Conservation (phyloP, 2,888 invertebrate genomes). For the Ptilodon capucinus region DNA sequence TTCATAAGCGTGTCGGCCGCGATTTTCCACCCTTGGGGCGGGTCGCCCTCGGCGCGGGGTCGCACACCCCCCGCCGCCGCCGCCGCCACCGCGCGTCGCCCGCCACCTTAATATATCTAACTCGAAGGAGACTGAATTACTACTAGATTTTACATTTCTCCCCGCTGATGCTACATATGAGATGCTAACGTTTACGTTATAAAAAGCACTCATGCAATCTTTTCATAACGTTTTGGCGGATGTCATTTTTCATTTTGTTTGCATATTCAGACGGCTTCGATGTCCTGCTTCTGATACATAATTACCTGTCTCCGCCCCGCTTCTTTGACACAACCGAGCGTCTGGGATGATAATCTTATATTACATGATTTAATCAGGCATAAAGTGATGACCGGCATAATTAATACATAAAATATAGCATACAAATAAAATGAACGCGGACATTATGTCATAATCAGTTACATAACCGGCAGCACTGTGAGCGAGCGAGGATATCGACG, state of each 20-base stretch:
- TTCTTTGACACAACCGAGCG: neutral
- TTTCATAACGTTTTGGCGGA: too few relatives aligned
- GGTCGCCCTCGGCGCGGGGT: neutral
- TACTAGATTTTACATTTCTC: too few relatives aligned
- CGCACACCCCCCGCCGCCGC: neutral
- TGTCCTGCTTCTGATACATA: neutral
- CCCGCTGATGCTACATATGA: too few relatives aligned
- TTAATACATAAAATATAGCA: neutral
- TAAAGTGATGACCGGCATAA: neutral
- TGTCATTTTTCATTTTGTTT: too few relatives aligned
- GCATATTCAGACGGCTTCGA: too few relatives aligned
- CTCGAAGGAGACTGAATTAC: too few relatives aligned
- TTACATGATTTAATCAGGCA: neutral
- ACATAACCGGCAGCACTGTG: neutral
- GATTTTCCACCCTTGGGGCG: neutral
- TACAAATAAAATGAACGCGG: neutral
- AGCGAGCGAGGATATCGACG: neutral
- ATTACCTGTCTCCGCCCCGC: neutral
- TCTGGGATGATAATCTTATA: neutral
- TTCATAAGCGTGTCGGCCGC: neutral
- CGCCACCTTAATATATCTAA: too few relatives aligned
- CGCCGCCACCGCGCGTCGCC: too few relatives aligned
- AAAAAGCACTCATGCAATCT: too few relatives aligned
- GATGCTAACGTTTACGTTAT: too few relatives aligned
- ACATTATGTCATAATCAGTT: constrained; percentile 4